Percentiles rank a stretch among this genome's conserved stretches.
phyloP scores from a whole-genome alignment of 2,888 invertebrate genomes.

The Ligdia adustata region DNA sequence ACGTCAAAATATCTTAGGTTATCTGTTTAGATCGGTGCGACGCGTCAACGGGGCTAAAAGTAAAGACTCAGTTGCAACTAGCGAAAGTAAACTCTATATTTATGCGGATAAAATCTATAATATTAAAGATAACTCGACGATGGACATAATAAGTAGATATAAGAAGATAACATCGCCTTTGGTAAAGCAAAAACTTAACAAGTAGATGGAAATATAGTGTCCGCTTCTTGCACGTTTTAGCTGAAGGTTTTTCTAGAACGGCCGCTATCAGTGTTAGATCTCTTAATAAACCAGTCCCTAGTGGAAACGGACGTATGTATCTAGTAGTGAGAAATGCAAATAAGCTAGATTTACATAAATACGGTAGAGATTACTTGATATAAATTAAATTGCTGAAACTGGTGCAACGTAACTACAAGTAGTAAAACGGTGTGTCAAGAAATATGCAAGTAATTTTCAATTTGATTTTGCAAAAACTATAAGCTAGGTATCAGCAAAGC shows the following conservation, averaged over 20 bases:
- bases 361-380: not conserved
- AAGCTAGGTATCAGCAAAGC: too few relatives aligned
- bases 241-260: constrained; percentile 30
- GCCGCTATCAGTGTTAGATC: constrained; percentile 23
- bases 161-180: constrained; percentile 49
- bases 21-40: constrained; percentile 61
- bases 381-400: not conserved
- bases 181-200: constrained; percentile 49
- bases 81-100: constrained; percentile 21
- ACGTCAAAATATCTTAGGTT: constrained; percentile 67
- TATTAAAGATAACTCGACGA: not conserved
- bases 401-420: not conserved
- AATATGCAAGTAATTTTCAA: too few relatives aligned
- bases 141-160: constrained; percentile 6
- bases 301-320: not conserved
- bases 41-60: constrained; percentile 45
- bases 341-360: not conserved
- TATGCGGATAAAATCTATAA: not conserved
- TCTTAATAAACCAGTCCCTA: constrained; percentile 15
- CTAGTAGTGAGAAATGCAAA: constrained; percentile 2
- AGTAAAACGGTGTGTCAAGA: too few relatives aligned
- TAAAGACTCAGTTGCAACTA: constrained; percentile 3
- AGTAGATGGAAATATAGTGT: constrained; percentile 46
- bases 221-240: constrained; percentile 30
- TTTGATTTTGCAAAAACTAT: too few relatives aligned